These are phyloP conservation scores for Caenorhabditis becei DNA, from an alignment of 2,888 invertebrate species.

Conservation along the genomic window DNA sequence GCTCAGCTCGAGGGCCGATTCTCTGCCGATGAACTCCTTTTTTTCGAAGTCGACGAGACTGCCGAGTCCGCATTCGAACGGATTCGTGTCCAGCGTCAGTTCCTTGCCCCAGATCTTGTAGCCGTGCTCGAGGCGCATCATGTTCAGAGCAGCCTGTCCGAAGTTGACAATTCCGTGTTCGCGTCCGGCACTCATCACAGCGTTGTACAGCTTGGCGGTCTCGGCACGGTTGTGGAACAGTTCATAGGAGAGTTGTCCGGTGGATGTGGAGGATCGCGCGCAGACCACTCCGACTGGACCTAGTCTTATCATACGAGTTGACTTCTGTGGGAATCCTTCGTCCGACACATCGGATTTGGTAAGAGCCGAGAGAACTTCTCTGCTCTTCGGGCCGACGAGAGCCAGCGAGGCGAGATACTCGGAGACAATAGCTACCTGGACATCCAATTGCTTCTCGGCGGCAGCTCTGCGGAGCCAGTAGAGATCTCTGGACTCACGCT, in stretches of 20 bases:
- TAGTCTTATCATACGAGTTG: constrained; percentile 79
- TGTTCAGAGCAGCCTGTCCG: constrained; percentile 83
- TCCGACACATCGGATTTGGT: constrained; percentile 80
- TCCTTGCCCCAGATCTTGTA: constrained; percentile 76
- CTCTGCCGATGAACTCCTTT: constrained; percentile 75
- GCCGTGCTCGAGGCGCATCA: constrained; percentile 83
- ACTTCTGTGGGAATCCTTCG: constrained; percentile 82
- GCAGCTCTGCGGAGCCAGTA: constrained; percentile 78
- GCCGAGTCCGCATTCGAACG: constrained; percentile 83
- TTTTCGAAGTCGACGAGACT: constrained; percentile 66
- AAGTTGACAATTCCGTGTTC: constrained; percentile 82
- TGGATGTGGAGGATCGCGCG: constrained; percentile 74
- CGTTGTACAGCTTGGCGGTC: constrained; percentile 81
- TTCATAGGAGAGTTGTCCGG: constrained; percentile 83
- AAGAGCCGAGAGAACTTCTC: constrained; percentile 79
- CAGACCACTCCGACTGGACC: constrained; percentile 76
- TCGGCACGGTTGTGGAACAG: constrained; percentile 82
- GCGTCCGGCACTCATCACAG: constrained; percentile 81
- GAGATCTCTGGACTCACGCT: constrained; percentile 83
- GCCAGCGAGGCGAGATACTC: constrained; percentile 77
- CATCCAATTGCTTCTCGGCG: constrained; percentile 69
- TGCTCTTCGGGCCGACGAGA: constrained; percentile 75
- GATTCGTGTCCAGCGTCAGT: constrained; percentile 83
- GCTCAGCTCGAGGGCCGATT: constrained; percentile 81
- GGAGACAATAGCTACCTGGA: constrained; percentile 73